Evolutionary conservation across 2,888 invertebrate genomes (phyloP), one percentile per base, ranked within the genome.

Genomic region (Cataglyphis albicans): DNA sequence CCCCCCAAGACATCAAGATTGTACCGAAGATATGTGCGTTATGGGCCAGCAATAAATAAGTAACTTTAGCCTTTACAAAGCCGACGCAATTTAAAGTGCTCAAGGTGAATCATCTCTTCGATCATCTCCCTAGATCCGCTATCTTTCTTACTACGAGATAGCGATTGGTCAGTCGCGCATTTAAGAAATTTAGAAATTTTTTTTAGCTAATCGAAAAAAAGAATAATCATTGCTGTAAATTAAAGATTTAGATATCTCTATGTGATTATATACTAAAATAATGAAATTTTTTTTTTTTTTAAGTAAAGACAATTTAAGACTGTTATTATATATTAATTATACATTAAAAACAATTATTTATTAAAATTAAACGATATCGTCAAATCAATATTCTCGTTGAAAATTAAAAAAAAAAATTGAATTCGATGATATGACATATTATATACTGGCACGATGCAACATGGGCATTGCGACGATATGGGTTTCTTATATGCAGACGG

Each of bases 11-110:
- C 78, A 80, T 86, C 88, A 88, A 91, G 90, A 91, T 91, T 90
- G 81, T 88, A 87, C 85, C 72, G 78, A 75, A 88, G 90, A 91
- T 90, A 90, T 88, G 88, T 89, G 86, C 80, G 85, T 78, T 84
- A 86, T 82, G 82, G 81, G 82, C 55, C 82, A 72, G 88, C 89
- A 90, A 90, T 91, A 91, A 91, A 91, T 91, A 91, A 91, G 87
- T 86, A 78, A 85, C 84, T 70, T 65, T 21, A 44, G 68, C 68
- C 83, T 81, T 84, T 86, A 65, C 70, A 41, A 76, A 29, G 38
- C 55, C 76, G 55, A 67, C 57, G 15, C 38, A 67, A 76, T 76
- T 65, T 55, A 52, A 7, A n/a, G n/a, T 29, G 41, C 55, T 76
- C 21, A 29, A 38, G 18, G 67, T n/a, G 55, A 21, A 76, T 76